Evolutionary conservation across 2,113 vertebrate species (phyloP).

Genomic region (Phylloscopus whistleri): DNA sequence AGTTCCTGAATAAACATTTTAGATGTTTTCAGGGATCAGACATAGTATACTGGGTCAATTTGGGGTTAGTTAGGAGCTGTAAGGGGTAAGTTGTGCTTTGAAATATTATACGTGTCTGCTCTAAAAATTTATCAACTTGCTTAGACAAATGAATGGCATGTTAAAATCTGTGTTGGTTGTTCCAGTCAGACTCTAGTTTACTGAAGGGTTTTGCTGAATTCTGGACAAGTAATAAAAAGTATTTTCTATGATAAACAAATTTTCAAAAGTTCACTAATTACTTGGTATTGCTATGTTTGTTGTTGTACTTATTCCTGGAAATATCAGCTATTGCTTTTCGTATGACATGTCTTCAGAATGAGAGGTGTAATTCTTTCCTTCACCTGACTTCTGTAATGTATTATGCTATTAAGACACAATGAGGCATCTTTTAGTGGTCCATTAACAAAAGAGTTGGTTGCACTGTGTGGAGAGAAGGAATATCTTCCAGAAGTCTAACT

Average conservation of each 20-base stretch:
- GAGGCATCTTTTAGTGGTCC: constrained; percentile 50
- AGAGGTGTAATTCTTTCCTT: constrained; percentile 31
- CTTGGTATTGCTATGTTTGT: background rate
- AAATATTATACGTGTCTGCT: background rate
- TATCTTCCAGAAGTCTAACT: background rate
- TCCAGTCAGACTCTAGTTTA: background rate
- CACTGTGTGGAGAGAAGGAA: background rate
- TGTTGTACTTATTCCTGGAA: background rate
- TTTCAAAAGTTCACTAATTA: background rate
- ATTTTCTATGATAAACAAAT: background rate
- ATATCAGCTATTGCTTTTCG: background rate
- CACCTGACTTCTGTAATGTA: constrained; percentile 36
- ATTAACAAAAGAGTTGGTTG: constrained; percentile 24
- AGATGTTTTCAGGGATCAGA: background rate
- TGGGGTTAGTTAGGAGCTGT: background rate
- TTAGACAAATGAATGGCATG: background rate
- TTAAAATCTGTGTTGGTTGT: background rate
- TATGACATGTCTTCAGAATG: background rate
- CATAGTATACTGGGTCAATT: background rate
- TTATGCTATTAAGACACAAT: constrained; percentile 43
- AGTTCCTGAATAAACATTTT: background rate
- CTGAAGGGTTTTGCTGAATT: background rate
- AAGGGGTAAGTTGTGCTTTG: background rate
- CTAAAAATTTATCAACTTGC: background rate
- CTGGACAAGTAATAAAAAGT: background rate